Conservation (phyloP, 2,797 vertebrate genomes). For the Catamblyrhynchus diadema region DNA sequence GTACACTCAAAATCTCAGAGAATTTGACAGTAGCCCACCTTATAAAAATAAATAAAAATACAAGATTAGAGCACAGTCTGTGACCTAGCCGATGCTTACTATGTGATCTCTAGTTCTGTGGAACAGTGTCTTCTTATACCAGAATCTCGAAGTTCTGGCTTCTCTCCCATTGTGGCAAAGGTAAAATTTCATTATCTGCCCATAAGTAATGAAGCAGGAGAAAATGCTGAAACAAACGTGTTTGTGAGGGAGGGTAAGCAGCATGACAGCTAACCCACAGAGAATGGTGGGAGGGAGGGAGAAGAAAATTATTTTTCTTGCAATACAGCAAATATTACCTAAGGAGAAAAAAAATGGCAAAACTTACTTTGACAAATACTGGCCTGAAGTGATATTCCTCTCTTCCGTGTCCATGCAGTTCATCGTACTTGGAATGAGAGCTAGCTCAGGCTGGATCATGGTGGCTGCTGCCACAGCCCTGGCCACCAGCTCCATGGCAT, state of each 20-base stretch:
- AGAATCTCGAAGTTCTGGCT: not conserved
- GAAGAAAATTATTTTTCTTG: not conserved
- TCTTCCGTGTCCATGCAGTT: slow-evolving; percentile 90
- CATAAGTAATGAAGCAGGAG: not conserved
- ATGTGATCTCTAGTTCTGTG: not conserved
- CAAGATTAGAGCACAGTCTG: not conserved
- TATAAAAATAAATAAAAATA: not conserved
- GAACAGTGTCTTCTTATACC: not conserved
- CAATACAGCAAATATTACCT: not conserved
- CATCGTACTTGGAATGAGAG: slow-evolving; percentile 91
- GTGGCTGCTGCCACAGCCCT: slow-evolving; percentile 90
- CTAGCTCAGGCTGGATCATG: slow-evolving; percentile 85
- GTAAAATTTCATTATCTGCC: not conserved
- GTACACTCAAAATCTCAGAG: not conserved
- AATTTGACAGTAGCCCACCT: not conserved
- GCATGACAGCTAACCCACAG: not conserved
- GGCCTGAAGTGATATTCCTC: slow-evolving; percentile 87
- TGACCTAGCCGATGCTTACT: not conserved
- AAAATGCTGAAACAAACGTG: not conserved
- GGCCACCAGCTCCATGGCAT: slow-evolving; percentile 89
- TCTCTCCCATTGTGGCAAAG: not conserved
- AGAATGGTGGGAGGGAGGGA: not conserved
- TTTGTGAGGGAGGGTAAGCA: not conserved
- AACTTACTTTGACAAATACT: slow-evolving; percentile 92
- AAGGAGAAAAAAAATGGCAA: not conserved